Percentiles rank a stretch among this genome's conserved stretches.
phyloP scores from a whole-genome alignment of 2,797 vertebrate species.

The Girardinus metallicus region DNA sequence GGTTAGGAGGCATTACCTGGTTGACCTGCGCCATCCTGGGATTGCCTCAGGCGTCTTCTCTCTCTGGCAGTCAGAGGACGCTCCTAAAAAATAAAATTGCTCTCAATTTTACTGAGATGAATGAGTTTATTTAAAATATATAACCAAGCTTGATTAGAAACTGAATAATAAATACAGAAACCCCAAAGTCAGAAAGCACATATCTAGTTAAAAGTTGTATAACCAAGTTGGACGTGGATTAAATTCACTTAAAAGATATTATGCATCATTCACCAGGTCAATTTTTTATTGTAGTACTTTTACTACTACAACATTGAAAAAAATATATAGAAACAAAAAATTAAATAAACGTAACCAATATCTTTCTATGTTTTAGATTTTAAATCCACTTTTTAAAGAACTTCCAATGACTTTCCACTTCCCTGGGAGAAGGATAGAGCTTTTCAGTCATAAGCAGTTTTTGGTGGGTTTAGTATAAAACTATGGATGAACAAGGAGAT shows the following conservation, averaged over 20 bases:
- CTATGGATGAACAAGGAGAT: neutral
- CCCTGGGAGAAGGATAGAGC: neutral
- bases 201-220: neutral
- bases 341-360: neutral
- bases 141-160: neutral
- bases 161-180: neutral
- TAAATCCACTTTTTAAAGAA: neutral
- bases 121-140: neutral
- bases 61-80: constrained; percentile 93
- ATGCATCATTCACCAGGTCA: neutral
- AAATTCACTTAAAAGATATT: neutral
- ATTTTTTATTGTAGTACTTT: neutral
- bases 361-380: neutral
- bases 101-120: neutral
- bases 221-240: neutral
- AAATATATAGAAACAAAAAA: neutral
- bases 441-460: neutral
- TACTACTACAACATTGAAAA: neutral
- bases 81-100: constrained; percentile 75
- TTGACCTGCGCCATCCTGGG: constrained; percentile 79
- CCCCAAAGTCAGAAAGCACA: neutral
- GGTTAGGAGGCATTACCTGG: constrained; percentile 74
- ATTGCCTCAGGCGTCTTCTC: constrained; percentile 91
- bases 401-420: neutral
- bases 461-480: neutral